phyloP scores from a whole-genome alignment of 2,888 invertebrate genomes.

The Archips xylosteana region DNA sequence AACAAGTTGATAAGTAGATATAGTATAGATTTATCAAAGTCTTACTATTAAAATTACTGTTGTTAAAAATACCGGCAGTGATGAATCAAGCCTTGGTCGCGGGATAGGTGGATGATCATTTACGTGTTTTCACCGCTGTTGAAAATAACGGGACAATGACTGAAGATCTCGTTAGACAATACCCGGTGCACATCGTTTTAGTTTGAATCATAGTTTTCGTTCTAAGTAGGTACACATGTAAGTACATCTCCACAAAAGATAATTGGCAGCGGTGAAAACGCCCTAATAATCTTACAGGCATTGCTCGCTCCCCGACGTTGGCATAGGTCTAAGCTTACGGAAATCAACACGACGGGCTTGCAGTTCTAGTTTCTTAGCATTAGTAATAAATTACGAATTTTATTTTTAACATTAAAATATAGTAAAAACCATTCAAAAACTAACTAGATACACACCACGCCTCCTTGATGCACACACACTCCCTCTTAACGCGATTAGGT shows the following conservation, averaged over 20 bases:
- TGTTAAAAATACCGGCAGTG: conserved; percentile 82
- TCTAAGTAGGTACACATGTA: neutral
- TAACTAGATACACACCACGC: conserved; percentile 76
- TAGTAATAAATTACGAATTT: conserved; percentile 65
- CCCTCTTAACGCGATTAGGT: conserved; percentile 72
- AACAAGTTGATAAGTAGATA: conserved; percentile 78
- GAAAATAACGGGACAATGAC: too few relatives aligned
- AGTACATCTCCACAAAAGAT: neutral
- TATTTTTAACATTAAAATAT: conserved; percentile 64
- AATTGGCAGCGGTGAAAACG: neutral
- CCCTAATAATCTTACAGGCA: neutral
- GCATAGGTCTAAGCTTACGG: conserved; percentile 29
- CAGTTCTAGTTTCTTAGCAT: conserved; percentile 48
- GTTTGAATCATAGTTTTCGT: too few relatives aligned
- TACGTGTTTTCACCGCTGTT: neutral
- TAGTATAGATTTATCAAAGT: conserved; percentile 83
- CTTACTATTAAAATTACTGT: conserved; percentile 72
- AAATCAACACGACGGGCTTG: conserved; percentile 30
- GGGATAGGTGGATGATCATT: conserved; percentile 35
- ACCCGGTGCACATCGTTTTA: neutral
- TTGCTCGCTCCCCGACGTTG: conserved; percentile 6
- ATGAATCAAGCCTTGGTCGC: conserved; percentile 76
- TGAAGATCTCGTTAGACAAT: too few relatives aligned
- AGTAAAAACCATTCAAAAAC: conserved; percentile 69
- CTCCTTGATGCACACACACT: conserved; percentile 72